A percentile compares a stretch with the other conserved stretches of the same genome.
Evolutionary conservation across 2,888 invertebrate species (phyloP).

Genomic region (Latheticus oryzae): DNA sequence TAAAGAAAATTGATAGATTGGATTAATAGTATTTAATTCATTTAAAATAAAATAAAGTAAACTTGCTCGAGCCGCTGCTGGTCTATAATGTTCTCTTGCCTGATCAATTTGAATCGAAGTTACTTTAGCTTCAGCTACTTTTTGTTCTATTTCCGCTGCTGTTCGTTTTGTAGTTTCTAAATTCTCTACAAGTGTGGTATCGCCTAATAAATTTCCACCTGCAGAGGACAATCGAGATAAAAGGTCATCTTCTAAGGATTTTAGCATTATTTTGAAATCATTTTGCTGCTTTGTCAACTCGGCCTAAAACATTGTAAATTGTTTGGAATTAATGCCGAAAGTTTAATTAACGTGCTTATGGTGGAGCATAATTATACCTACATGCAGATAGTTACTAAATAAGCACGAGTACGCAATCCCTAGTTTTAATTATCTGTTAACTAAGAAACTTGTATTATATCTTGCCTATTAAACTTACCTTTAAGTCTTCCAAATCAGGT

Average conservation of each 20-base stretch:
- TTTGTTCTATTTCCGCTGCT: slow-evolving; percentile 93
- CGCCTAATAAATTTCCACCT: slow-evolving; percentile 92
- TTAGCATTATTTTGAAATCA: slow-evolving; percentile 95
- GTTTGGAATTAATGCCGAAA: background rate
- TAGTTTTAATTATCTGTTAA: slow-evolving; percentile 7
- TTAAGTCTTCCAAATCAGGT: slow-evolving; percentile 94
- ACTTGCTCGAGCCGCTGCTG: slow-evolving; percentile 93
- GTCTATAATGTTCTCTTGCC: slow-evolving; percentile 88
- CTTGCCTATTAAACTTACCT: slow-evolving; percentile 70
- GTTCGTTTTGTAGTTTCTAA: slow-evolving; percentile 95
- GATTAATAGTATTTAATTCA: slow-evolving; percentile 95
- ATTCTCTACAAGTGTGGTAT: slow-evolving; percentile 95
- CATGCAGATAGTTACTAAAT: too few relatives aligned
- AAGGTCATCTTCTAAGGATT: slow-evolving; percentile 92
- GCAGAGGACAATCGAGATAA: slow-evolving; percentile 91
- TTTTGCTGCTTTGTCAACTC: slow-evolving; percentile 96
- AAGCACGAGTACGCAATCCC: too few relatives aligned
- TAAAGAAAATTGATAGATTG: slow-evolving; percentile 96
- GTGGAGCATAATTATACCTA: background rate
- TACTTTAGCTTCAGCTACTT: slow-evolving; percentile 92
- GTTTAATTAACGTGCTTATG: background rate
- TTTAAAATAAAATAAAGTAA: slow-evolving; percentile 95
- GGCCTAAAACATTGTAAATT: slow-evolving; percentile 71
- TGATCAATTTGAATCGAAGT: slow-evolving; percentile 94
- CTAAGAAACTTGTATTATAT: slow-evolving; percentile 4